Percentiles rank a stretch among this genome's conserved stretches.
Evolutionary conservation across 2,888 invertebrate genomes (phyloP).

Genomic region (Prosapia bicincta): DNA sequence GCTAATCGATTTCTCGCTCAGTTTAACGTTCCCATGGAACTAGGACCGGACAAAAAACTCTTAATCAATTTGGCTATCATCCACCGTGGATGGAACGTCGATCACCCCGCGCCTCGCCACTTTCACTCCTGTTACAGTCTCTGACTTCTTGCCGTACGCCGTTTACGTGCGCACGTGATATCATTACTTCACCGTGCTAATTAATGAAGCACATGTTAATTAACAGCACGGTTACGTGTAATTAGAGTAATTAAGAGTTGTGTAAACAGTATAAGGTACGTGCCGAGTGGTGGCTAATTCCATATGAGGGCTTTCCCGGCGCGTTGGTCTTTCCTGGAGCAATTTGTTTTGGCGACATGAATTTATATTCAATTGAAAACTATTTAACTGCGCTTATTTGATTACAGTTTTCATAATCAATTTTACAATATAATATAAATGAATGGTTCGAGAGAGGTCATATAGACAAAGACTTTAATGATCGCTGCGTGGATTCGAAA

Average conservation of each 20-base stretch:
- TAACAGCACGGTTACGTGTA: background rate
- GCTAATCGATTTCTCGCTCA: conserved; percentile 18
- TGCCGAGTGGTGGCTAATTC: background rate
- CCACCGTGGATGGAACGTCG: background rate
- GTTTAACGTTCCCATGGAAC: conserved; percentile 29
- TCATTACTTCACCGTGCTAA: background rate
- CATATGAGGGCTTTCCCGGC: background rate
- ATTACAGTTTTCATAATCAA: no score
- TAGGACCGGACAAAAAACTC: conserved; percentile 16
- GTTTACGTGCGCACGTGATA: background rate
- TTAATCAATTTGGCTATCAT: conserved; percentile 31
- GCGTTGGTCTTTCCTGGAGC: background rate
- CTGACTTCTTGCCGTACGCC: background rate
- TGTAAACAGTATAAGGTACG: background rate
- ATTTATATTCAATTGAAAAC: no score
- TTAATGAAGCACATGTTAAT: background rate
- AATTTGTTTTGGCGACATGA: no score
- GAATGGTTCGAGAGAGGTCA: no score
- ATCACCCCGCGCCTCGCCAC: no score
- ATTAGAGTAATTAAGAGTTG: background rate
- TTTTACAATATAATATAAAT: no score
- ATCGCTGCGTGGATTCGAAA: no score
- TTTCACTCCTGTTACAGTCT: no score
- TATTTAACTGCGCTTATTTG: no score
- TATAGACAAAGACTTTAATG: no score